Base-by-base conservation (phyloP, 2,797 vertebrate species). In the Smutsia temminckii region DNA sequence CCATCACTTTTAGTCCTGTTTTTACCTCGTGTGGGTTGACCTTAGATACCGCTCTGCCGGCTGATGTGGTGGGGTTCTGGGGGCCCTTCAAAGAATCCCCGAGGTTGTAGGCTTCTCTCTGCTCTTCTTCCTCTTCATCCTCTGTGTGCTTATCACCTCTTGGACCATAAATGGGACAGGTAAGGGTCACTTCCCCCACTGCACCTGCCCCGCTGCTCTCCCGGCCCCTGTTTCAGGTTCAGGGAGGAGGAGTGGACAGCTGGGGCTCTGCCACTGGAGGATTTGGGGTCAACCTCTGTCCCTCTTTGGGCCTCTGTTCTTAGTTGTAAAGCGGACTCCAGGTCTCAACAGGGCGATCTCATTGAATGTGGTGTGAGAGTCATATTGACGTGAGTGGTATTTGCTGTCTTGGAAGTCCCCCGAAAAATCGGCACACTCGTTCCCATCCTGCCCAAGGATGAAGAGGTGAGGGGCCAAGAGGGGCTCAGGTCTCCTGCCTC, bases 371-470 rank as follows among this genome's bases (percentile, higher is more conserved):
- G n/a, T 18, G 32, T 16, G 25, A 46, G 6, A 32, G 37, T 32
- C 55, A 8, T 0, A 0, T 0, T 5, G 13, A 6, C 7, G 34
- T 18, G 68, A n/a, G 63, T 34, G 20, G 37, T 6, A 8, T 16
- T 25, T 55, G 10, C 42, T 4, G 12, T 21, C 27, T 34, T 8
- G 17, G 61, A 20, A 37, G 0, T 7, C 14, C 57, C 51, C 2
- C 32, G 71, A 34, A 29, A 21, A 42, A 20, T 69, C 23, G 18
- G 53, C 10, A 7, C 4, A 3, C 3, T 51, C 51, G 2, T 37
- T 12, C 79, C 13, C 1, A 0, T 27, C 32, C 1, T 64, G 11
- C 6, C 16, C 20, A 1, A 6, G 55, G 0, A 1, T 1, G 55
- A 84, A 75, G 21, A 17, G 16, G 12, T 0, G 0, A 49, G 46